Base-by-base conservation (phyloP, 2,888 invertebrate genomes). In the Auanema freiburgensis region DNA sequence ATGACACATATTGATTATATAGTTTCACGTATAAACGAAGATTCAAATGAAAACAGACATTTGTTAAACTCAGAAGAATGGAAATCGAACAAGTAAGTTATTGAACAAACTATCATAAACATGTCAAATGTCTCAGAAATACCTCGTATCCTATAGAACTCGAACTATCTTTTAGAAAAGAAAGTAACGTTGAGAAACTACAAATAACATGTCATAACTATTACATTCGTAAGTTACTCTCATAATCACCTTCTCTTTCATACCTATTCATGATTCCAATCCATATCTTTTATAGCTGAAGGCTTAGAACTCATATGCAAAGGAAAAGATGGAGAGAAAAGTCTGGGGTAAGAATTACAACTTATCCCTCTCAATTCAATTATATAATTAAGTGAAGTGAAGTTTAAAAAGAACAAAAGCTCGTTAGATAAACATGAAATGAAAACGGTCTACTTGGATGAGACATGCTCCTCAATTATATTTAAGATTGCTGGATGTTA, bases 381-480 rank as follows among this genome's bases (percentile, higher is more conserved):
- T 53, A 41, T 16, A 16, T 14, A 23, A 58, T 65, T 54, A 40
- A 66, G 65, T 33, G 72, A 66, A 51, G 69, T 66, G 14, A 59
- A 56, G 40, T 73, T 66, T 54, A 65, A 76, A 63, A 63, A 61
- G 54, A 59, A 57, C 50, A 51, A 69, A 59, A 46, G 46, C 23
- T 55, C 59, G 23, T 55, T 61, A 51, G 33, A 61, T 10, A 72
- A 72, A 43, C 69, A 72, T 44, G 76, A 76, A 56, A 46, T 76
- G 53, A 76, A 76, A 54, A 74, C 69, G 21, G 67, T 76, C n/a
- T 76, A 69, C 59, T 50, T 76, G 42, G 72, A 76, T 57, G 74
- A 74, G 52, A 61, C 40, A 21, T 67, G 67, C 33, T 25, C 62
- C 1, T 54, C 56, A 21, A 25, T 72, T 10, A 51, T 69, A 1